Percentiles rank a stretch among this genome's conserved stretches.
These are phyloP conservation scores for Lichenostomus cassidix DNA, from an alignment of 2,113 vertebrate species.

Conservation along the genomic window DNA sequence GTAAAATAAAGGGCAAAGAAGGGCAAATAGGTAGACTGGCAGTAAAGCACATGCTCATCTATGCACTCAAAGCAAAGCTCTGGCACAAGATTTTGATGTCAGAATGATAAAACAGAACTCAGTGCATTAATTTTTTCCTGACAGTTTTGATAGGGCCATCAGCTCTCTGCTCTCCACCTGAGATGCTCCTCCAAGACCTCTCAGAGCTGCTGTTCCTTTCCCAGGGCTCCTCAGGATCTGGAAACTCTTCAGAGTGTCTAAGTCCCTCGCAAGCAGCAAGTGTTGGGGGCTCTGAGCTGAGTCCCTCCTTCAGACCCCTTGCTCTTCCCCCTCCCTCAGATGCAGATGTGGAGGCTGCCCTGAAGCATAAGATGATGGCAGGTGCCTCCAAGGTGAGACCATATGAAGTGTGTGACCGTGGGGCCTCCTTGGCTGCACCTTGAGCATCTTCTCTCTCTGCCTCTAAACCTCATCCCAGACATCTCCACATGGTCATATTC, in stretches of 20 bases:
- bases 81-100: neutral
- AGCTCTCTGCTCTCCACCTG: neutral
- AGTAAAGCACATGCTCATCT: accelerated
- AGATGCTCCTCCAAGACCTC: neutral
- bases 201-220: neutral
- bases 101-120: neutral
- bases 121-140: neutral
- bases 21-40: neutral
- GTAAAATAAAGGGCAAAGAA: neutral
- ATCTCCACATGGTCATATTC: accelerated
- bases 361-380: too few species aligned
- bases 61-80: neutral
- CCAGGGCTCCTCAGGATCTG: neutral
- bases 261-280: neutral
- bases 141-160: neutral
- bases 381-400: neutral
- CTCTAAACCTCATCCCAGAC: neutral
- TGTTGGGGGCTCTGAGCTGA: neutral
- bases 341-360: neutral
- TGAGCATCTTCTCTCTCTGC: neutral
- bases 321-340: neutral
- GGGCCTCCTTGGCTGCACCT: neutral
- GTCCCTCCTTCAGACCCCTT: neutral
- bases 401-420: accelerated
- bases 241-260: neutral